Evolutionary conservation across 2,797 vertebrate genomes (phyloP), one percentile per base, ranked within the genome.

Genomic region (Malacoctenus gilli): DNA sequence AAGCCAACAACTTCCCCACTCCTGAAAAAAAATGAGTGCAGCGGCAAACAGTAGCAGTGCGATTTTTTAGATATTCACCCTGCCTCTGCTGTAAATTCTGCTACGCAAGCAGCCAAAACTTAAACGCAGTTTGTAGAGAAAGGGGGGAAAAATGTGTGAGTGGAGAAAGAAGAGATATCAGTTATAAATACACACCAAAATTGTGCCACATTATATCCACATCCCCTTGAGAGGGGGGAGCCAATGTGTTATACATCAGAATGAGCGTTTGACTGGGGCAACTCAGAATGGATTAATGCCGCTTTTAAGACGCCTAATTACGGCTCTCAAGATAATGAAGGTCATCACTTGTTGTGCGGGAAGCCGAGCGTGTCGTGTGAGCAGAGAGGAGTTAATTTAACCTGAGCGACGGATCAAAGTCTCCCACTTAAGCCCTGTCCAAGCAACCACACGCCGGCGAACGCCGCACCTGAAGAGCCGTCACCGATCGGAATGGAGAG

Each of bases 1-100:
- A 72, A 61, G 69, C 54, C 23, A 82, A 84, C 78, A 78, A 76
- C 59, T 83, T 44, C 60, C 72, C 41, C n/a, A n/a, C n/a, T n/a
- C n/a, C n/a, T n/a, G 41, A 84, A 84, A 82, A 83, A 70, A 80
- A 61, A 25, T 71, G 39, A 49, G 23, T 25, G 41, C 47, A 35
- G 56, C 19, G 62, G 72, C 56, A 58, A 72, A 67, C 54, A 49
- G 22, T 15, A 71, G 18, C 61, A 48, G 41, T 21, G 41, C 48
- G 58, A 54, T 47, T 63, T 55, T 68, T 51, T n/a, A n/a, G 70
- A 82, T 62, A 59, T 66, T 68, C 46, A 30, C 55, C n/a, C 41
- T 59, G 38, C 38, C 53, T 58, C 8, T 36, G 55, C 28, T 47
- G 61, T 38, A 60, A 32, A 43, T 41, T 63, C 41, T 43, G 41